phyloP scores from a whole-genome alignment of 2,797 vertebrate genomes.

The Sylvilagus floridanus region DNA sequence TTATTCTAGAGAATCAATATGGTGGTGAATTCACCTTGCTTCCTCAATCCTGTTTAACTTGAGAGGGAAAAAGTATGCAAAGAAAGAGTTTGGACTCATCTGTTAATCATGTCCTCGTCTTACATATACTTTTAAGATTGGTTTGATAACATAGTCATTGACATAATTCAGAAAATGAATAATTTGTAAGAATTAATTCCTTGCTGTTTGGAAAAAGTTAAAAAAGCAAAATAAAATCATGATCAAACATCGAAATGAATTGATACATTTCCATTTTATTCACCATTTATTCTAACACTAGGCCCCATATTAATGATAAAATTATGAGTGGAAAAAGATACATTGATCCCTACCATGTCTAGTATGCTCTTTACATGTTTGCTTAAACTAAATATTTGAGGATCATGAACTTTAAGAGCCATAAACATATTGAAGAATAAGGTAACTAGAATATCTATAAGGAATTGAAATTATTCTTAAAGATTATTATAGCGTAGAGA shows the following conservation, averaged over 20 bases:
- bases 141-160: neutral
- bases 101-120: neutral
- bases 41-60: neutral
- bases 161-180: neutral
- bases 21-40: neutral
- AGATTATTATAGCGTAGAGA: neutral
- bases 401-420: neutral
- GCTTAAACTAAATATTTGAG: neutral
- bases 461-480: neutral
- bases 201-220: neutral
- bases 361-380: neutral
- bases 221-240: neutral
- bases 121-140: neutral
- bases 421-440: neutral
- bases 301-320: neutral
- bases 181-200: neutral
- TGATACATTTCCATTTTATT: conserved; percentile 16
- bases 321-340: neutral
- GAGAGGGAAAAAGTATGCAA: neutral
- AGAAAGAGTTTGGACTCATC: neutral
- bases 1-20: conserved; percentile 4
- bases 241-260: neutral
- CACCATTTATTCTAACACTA: neutral
- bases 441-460: neutral
- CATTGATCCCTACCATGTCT: neutral